phyloP scores from a whole-genome alignment of 2,797 vertebrate genomes.

The Catamblyrhynchus diadema region DNA sequence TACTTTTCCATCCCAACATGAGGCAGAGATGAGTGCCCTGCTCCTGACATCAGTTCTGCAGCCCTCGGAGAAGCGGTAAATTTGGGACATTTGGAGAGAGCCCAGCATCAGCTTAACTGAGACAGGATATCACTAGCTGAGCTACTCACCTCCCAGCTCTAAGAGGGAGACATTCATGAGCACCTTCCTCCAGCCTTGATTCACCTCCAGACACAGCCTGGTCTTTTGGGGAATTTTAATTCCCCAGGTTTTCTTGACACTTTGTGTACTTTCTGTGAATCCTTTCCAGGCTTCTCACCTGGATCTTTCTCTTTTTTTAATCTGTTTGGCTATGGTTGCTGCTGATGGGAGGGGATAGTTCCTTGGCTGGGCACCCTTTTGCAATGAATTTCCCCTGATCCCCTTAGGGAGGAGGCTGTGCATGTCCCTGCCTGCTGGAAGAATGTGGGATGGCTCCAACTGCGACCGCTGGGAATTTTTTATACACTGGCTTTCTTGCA shows the following conservation, averaged over 20 bases:
- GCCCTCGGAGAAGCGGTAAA: neutral
- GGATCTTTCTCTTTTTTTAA: neutral
- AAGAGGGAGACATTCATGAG: neutral
- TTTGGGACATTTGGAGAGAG: neutral
- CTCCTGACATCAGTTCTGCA: neutral
- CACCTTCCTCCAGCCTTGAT: neutral
- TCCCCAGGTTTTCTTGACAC: neutral
- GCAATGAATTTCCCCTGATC: constrained; percentile 21
- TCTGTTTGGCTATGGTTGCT: neutral
- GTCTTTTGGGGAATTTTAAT: neutral
- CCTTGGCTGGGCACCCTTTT: constrained; percentile 36
- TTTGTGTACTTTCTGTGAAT: neutral
- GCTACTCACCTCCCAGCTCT: neutral
- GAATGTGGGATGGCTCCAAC: constrained; percentile 40
- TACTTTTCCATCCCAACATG: neutral
- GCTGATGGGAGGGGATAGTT: constrained; percentile 6
- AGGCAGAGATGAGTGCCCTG: neutral
- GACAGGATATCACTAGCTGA: neutral
- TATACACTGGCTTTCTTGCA: neutral
- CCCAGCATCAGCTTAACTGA: neutral
- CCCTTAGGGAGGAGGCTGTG: constrained; percentile 19
- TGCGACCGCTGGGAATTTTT: neutral
- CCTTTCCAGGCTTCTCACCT: constrained; percentile 25
- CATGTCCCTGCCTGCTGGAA: constrained; percentile 40
- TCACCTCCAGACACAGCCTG: neutral